Conservation (phyloP, 2,797 vertebrate genomes). For the Catamblyrhynchus diadema region DNA sequence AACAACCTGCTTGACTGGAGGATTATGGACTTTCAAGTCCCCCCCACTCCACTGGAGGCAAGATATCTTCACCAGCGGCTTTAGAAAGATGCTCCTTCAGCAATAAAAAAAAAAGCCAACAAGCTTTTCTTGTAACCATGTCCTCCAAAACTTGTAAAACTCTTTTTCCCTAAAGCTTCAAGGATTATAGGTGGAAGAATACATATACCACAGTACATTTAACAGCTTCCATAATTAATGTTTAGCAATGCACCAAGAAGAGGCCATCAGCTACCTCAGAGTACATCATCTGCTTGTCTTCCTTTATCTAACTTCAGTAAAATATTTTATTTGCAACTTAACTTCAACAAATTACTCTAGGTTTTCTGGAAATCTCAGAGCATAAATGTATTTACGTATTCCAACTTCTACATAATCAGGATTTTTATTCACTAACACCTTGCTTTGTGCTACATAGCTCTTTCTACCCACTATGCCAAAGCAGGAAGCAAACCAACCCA, state of each 20-base stretch:
- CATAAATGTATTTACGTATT: not conserved
- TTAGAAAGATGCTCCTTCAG: not conserved
- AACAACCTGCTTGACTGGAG: not conserved
- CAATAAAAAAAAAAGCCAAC: fast-evolving
- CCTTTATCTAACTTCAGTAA: not conserved
- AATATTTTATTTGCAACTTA: not conserved
- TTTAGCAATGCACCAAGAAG: not conserved
- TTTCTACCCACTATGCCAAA: not conserved
- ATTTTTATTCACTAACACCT: not conserved
- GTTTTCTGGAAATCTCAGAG: not conserved
- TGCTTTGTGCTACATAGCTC: not conserved
- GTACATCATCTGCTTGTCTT: too few relatives aligned
- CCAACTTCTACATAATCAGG: not conserved
- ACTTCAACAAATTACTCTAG: not conserved
- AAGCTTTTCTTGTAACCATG: not conserved
- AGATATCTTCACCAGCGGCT: not conserved
- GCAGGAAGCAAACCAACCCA: not conserved
- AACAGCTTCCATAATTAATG: not conserved
- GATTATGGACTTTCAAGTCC: not conserved
- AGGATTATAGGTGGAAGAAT: not conserved
- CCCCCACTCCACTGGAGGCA: not conserved
- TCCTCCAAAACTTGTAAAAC: not conserved
- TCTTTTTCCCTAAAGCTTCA: not conserved
- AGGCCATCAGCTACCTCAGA: not conserved
- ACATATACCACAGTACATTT: not conserved